Evolutionary conservation across 2,113 vertebrate genomes (phyloP).

Genomic region (Notiomystis cincta): DNA sequence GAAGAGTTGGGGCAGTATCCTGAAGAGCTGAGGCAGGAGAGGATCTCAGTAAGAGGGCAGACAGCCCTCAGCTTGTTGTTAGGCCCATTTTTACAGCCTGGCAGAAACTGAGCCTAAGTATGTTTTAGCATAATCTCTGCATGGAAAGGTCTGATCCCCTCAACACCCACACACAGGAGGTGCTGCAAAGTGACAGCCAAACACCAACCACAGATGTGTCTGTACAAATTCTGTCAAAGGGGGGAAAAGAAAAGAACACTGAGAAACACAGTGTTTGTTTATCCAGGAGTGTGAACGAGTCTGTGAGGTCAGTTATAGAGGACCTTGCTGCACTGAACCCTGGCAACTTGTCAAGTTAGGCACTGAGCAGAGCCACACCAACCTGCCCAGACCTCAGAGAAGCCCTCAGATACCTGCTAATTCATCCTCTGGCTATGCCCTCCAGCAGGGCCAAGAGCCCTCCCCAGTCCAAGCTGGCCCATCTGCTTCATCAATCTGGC

Average conservation of each 20-base stretch:
- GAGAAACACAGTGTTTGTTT: neutral
- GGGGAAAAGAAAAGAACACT: neutral
- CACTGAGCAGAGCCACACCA: neutral
- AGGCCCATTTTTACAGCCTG: neutral
- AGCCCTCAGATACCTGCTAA: neutral
- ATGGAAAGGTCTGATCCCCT: neutral
- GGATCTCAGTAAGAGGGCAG: neutral
- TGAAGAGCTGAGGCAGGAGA: neutral
- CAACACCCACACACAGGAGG: rapidly evolving
- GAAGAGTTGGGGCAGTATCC: neutral
- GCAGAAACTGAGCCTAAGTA: neutral
- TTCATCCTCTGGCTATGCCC: neutral
- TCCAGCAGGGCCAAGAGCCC: neutral
- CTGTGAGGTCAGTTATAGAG: neutral
- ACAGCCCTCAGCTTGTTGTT: neutral
- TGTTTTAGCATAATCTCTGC: neutral
- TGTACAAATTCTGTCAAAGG: neutral
- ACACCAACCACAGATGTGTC: neutral
- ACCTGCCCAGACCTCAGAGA: neutral
- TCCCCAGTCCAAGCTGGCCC: neutral
- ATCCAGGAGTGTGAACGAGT: neutral
- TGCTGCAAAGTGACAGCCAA: neutral
- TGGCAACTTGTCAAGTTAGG: neutral
- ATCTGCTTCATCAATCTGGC: neutral
- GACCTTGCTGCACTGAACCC: neutral